Evolutionary conservation across 2,113 vertebrate species (phyloP).

Genomic region (Pachypanchax playfairii): DNA sequence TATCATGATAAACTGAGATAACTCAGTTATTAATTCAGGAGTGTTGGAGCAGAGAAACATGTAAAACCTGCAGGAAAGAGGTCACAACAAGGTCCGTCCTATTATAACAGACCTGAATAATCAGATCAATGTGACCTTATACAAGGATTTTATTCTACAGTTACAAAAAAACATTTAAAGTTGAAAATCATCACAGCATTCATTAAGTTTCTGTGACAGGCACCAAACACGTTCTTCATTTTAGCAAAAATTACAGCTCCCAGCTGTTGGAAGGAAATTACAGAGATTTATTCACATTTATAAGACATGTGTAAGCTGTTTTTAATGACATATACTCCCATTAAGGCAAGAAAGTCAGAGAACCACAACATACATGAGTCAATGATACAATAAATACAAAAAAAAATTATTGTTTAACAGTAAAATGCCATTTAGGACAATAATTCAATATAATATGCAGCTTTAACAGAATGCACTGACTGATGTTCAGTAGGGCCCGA

Average conservation of each 20-base stretch:
- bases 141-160: too few relatives aligned
- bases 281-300: neutral
- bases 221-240: neutral
- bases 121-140: too few relatives aligned
- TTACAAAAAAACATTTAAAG: neutral
- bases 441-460: conserved; percentile 13
- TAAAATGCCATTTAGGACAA: conserved; percentile 2
- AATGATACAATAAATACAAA: conserved; percentile 11
- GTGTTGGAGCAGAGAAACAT: too few relatives aligned
- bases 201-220: neutral
- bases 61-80: too few relatives aligned
- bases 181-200: neutral
- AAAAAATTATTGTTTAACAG: conserved; percentile 7
- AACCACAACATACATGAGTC: neutral
- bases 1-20: too few relatives aligned
- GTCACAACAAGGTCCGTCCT: too few relatives aligned
- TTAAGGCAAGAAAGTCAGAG: neutral
- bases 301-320: conserved; percentile 6
- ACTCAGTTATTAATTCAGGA: too few relatives aligned
- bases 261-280: neutral
- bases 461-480: neutral
- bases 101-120: too few relatives aligned
- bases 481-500: too few relatives aligned
- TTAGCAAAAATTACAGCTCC: neutral
- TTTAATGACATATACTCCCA: neutral